Evolutionary conservation across 92 coral and sea anemone species (phyloP).

Genomic region (Blastomussa wellsi): DNA sequence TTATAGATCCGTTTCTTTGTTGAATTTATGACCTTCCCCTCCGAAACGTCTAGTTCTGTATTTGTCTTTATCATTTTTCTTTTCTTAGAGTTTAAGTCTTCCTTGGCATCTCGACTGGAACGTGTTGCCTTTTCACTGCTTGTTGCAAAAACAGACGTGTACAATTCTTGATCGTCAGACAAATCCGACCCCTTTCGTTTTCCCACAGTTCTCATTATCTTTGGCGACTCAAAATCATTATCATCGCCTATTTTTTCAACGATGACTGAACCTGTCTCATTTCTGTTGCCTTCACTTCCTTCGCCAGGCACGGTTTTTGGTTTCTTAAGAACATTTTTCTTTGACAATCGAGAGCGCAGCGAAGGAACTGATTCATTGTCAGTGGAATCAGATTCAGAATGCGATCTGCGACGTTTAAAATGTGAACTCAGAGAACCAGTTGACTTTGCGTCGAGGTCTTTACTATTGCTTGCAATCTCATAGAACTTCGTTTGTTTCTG

Average conservation of each 20-base stretch:
- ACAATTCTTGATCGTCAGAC: conserved; percentile 11
- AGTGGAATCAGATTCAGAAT: conserved; percentile 18
- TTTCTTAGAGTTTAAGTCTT: not conserved
- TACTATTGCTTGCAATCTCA: not conserved
- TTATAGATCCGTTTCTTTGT: not conserved
- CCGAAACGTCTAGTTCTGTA: not conserved
- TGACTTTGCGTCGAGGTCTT: not conserved
- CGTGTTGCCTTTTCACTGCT: not conserved
- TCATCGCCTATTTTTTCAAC: not conserved
- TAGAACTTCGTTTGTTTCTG: not conserved
- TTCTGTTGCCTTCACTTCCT: not conserved
- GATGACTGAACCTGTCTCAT: not conserved
- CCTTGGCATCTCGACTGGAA: not conserved
- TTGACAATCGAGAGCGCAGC: not conserved
- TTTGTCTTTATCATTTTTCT: not conserved
- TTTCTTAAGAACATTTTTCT: not conserved
- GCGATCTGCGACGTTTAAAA: conserved; percentile 16
- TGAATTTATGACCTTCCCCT: not conserved
- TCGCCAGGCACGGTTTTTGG: not conserved
- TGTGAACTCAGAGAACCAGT: not conserved
- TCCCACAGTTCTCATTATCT: not conserved
- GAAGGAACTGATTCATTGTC: not conserved
- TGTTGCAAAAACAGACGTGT: not conserved
- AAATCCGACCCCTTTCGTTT: conserved; percentile 34
- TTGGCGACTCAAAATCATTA: conserved; percentile 40